Conservation (phyloP, 1,140 invertebrate genomes). For the Halesus radiatus region DNA sequence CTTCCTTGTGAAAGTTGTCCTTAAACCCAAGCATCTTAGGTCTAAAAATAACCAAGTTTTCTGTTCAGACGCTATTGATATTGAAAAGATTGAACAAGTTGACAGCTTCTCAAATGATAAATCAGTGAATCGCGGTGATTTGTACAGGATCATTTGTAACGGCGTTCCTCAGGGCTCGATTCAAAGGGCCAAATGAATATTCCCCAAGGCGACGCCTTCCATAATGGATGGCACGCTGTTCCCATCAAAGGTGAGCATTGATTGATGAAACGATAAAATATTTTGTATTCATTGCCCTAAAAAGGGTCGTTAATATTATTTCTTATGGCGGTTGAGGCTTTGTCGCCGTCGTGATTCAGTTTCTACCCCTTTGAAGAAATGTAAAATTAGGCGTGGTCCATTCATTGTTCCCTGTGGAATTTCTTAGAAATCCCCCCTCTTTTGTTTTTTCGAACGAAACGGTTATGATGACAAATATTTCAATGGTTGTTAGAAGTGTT, state of each 20-base stretch:
- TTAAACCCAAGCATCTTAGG: too few relatives aligned
- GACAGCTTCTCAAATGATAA: conserved; percentile 24
- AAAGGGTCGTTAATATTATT: conserved; percentile 31
- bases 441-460: conserved; percentile 5
- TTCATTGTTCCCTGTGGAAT: not conserved
- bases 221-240: conserved; percentile 16
- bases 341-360: not conserved
- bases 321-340: conserved; percentile 13
- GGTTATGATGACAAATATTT: not conserved
- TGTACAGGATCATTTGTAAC: conserved; percentile 31
- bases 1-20: too few relatives aligned
- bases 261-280: conserved; percentile 35
- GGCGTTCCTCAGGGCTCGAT: conserved; percentile 12
- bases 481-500: too few relatives aligned
- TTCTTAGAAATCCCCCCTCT: not conserved
- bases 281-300: conserved; percentile 23
- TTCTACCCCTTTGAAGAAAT: conserved; percentile 6
- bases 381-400: not conserved
- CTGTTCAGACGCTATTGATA: too few relatives aligned
- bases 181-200: conserved; percentile 20
- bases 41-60: too few relatives aligned
- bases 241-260: conserved; percentile 30
- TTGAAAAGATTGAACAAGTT: not conserved
- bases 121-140: conserved; percentile 32
- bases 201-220: conserved; percentile 13